Conservation (phyloP, 2,797 vertebrate species). For the Limnodromus scolopaceus region DNA sequence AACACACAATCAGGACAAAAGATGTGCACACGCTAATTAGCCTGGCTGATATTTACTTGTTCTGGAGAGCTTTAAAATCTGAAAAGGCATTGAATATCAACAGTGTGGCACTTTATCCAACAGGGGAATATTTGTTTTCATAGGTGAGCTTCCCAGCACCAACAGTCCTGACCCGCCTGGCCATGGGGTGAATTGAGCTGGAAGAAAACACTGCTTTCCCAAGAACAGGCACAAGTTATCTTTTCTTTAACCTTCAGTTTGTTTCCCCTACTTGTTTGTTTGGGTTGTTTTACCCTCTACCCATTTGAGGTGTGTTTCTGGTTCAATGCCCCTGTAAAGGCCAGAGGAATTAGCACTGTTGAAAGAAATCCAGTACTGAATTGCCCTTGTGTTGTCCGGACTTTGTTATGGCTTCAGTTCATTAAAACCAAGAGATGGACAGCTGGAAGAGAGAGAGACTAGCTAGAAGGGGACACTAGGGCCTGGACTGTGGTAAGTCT, state of each 20-base stretch:
- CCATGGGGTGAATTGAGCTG: constrained; percentile 64
- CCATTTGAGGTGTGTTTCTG: constrained; percentile 75
- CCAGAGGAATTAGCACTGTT: constrained; percentile 56
- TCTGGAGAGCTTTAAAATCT: constrained; percentile 41
- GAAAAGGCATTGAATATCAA: constrained; percentile 62
- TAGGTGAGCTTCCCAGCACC: constrained; percentile 59
- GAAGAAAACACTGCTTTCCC: constrained; percentile 63
- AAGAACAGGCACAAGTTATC: constrained; percentile 54
- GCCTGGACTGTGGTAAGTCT: neutral
- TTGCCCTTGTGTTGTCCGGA: constrained; percentile 35
- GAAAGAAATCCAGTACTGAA: constrained; percentile 62
- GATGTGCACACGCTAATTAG: neutral
- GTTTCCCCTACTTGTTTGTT: constrained; percentile 79
- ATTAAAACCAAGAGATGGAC: constrained; percentile 56
- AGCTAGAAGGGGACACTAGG: neutral
- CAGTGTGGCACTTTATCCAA: constrained; percentile 55
- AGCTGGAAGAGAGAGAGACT: constrained; percentile 49
- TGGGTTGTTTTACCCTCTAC: constrained; percentile 75
- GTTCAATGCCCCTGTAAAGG: constrained; percentile 77
- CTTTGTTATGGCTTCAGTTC: constrained; percentile 67
- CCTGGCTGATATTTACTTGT: neutral
- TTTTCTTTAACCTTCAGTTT: constrained; percentile 73
- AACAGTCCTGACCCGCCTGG: constrained; percentile 57
- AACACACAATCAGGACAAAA: constrained; percentile 11
- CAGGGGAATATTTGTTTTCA: constrained; percentile 73